Base-by-base conservation (phyloP, 2,113 vertebrate species). In the Microtus ochrogaster region DNA sequence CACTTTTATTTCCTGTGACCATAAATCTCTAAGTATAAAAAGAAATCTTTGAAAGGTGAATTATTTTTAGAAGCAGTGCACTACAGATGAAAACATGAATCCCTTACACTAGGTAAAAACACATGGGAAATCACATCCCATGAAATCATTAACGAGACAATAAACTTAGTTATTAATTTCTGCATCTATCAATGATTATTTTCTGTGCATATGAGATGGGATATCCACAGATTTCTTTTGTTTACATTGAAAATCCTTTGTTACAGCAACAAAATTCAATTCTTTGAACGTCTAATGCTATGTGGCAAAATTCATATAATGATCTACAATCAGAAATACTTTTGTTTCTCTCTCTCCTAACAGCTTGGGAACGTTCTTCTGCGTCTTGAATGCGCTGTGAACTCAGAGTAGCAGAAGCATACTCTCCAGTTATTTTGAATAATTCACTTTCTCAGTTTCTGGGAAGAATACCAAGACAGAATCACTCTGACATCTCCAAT, bases 391-490 rank as follows among this genome's bases (percentile, higher is more conserved):
- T 1, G 22, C 87, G 10, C 63, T 88, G 68, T 55, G 91, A 96
- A 78, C 2, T 66, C 47, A 94, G 68, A 76, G 61, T 49, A 39
- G 33, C 26, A 79, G 63, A 92, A 41, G 84, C 83, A 88, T 92
- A 19, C 58, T 92, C 49, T 95, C 3, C 5, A 2, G 4, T 87
- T 61, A 47, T 83, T 95, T 84, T 92, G 55, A 93, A 93, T 92
- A 83, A 94, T 92, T 93, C 44, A 87, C 90, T 90, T 93, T 86
- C 73, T 76, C 55, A 65, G 11, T 90, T 95, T 97, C 90, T 91
- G 87, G 66, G 78, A 91, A 83, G 68, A 65, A 90, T 21, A 97
- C 72, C 68, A 72, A 86, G 89, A 96, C 36, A 89, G 2, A 88
- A 90, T 84, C 77, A 39, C 28, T 89, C 58, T 78, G 73, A 92